Evolutionary conservation across 2,113 vertebrate species (phyloP), one percentile per base, ranked within the genome.

Genomic region (Columba livia): DNA sequence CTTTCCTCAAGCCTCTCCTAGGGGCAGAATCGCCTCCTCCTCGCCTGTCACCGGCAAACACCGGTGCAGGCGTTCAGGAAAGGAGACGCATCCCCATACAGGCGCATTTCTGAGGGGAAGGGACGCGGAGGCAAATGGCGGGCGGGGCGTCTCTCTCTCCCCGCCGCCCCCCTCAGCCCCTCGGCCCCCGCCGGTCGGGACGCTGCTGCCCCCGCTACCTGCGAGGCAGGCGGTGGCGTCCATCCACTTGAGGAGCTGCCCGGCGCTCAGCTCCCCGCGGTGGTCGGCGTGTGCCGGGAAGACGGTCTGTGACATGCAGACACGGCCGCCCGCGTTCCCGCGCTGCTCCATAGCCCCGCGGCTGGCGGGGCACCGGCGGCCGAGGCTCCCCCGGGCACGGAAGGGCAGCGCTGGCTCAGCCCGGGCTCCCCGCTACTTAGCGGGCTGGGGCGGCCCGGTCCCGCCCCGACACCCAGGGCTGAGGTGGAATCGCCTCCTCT

Each of bases 181-280:
- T 15, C 14, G 47, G 28, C 42, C 10, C 13, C 42, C 42, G 42
- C 42, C 16, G 42, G 42, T n/a, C 34, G 11, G 8, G 53, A 31
- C 42, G 19, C 62, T 31, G 38, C 64, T 13, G 13, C 40, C 36
- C 14, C 32, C 91, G 44, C 90, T 96, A 98, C 98, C 98, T 38
- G 98, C 98, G 36, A 98, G 96, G 93, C 98, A 98, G 89, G 98
- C 98, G 5, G 96, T 93, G 61, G 94, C 94, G 88, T 98, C 98
- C 78, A 98, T 98, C 98, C 98, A 98, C 67, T 97, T 97, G 65
- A 98, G 98, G 54, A 98, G 97, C 91, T 98, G 98, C 31, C 97
- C 98, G 0, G 97, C 96, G 71, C 96, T 96, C 81, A 98, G 98
- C 75, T 97, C 89, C 2, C 98, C 98, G 21, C 84, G 94, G 74